phyloP scores from a whole-genome alignment of 2,113 vertebrate species.

The Thomomys bottae region DNA sequence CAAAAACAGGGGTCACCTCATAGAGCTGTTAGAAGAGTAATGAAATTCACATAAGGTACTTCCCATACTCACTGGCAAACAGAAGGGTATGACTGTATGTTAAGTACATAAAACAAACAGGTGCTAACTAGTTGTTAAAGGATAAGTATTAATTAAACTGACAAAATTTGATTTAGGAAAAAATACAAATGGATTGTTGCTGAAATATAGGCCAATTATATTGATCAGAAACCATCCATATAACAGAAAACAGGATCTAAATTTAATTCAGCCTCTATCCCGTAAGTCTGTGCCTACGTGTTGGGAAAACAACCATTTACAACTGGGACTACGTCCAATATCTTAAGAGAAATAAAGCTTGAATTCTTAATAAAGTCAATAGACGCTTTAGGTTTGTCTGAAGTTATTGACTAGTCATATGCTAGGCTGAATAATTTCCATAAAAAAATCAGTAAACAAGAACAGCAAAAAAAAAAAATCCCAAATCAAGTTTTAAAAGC shows the following conservation, averaged over 20 bases:
- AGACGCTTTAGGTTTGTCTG: conserved; percentile 17
- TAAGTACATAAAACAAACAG: not conserved
- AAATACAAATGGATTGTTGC: conserved; percentile 17
- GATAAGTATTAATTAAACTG: conserved; percentile 16
- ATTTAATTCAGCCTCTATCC: conserved; percentile 52
- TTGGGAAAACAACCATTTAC: conserved; percentile 59
- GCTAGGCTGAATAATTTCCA: conserved; percentile 41
- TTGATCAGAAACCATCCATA: conserved; percentile 15
- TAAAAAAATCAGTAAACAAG: conserved; percentile 44
- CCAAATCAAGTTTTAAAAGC: conserved; percentile 40
- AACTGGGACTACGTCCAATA: conserved; percentile 53
- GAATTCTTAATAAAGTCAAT: not conserved
- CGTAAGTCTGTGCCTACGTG: conserved; percentile 49
- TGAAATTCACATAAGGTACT: not conserved
- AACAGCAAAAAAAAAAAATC: not conserved
- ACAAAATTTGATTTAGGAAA: conserved; percentile 40
- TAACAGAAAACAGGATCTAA: conserved; percentile 54
- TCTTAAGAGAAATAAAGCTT: conserved; percentile 12
- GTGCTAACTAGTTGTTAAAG: not conserved
- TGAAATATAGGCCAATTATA: conserved; percentile 44
- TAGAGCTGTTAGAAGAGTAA: not conserved
- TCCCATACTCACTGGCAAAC: not conserved
- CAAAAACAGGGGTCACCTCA: not conserved
- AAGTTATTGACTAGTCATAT: not conserved
- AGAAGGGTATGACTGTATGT: not conserved